Evolutionary conservation across 1,140 invertebrate species (phyloP), one percentile per base, ranked within the genome.

Genomic region (Philotrypesis tridentata): DNA sequence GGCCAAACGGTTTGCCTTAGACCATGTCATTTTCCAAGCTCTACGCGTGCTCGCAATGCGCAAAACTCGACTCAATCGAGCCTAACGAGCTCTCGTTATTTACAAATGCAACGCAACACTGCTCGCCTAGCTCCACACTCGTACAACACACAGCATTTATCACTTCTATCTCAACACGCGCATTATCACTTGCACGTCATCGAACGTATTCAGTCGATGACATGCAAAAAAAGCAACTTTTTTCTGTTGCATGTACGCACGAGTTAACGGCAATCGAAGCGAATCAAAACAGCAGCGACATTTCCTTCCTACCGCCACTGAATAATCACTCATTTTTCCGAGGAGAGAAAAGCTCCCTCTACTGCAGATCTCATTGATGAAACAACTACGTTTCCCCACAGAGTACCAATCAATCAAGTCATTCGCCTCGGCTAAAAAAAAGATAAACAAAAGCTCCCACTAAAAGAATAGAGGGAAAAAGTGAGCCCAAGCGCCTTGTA

Each of bases 351-450:
- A 2, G 21, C 17, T 31, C 11, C 23, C 23, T 72, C 70, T 23
- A 2, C n/a, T 21, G 33, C n/a, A n/a, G n/a, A n/a, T n/a, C n/a
- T n/a, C n/a, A n/a, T n/a, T n/a, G n/a, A n/a, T n/a, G n/a, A n/a
- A n/a, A n/a, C n/a, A 70, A 72, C 33, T 12, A 40, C n/a, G 33
- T 48, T 43, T 48, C 23, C 68, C 29, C 25, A 25, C n/a, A 43
- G 14, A 25, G 70, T 9, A n/a, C 70, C 70, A 43, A 72, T 72
- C 70, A 72, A 48, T 72, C 70, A 72, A 48, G n/a, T 31, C 7
- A 3, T 72, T 33, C 9, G 17, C 65, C 7, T n/a, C n/a, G 25
- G 23, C 61, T n/a, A 27, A 61, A 61, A 61, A 65, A 27, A 65
- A 23, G 12, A 60, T 8, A 11, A 63, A 5, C 43, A 3, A 17